Evolutionary conservation across 2,113 vertebrate genomes (phyloP).

Genomic region (Syngnathoides biaculeatus): DNA sequence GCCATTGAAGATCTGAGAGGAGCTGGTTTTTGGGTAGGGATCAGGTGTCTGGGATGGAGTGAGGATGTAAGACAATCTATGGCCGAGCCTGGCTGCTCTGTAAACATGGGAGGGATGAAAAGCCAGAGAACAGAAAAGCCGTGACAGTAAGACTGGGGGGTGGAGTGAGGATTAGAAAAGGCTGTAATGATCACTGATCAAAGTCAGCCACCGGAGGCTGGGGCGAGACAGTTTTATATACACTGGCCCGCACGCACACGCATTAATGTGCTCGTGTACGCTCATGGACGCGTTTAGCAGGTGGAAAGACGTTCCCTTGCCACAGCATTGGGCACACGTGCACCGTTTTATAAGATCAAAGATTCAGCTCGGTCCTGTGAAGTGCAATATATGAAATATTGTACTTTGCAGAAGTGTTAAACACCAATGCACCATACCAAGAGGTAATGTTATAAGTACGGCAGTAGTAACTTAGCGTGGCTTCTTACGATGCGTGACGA

Average conservation of each 20-base stretch:
- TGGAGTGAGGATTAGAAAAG: constrained; percentile 72
- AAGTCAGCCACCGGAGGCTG: constrained; percentile 73
- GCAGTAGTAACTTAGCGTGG: no score
- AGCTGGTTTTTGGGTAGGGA: constrained; percentile 63
- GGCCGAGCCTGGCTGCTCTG: constrained; percentile 71
- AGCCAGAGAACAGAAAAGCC: constrained; percentile 71
- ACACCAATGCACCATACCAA: neutral
- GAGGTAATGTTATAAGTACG: neutral
- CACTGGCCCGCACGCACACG: constrained; percentile 24
- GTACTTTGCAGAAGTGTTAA: neutral
- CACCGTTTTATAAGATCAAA: neutral
- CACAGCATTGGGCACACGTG: neutral
- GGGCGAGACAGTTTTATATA: constrained; percentile 65
- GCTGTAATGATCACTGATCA: constrained; percentile 77
- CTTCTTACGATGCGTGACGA: no score
- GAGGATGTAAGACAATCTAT: constrained; percentile 80
- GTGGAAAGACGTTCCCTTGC: constrained; percentile 35
- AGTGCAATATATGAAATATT: neutral
- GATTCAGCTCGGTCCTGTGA: neutral
- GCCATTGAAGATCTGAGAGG: constrained; percentile 72
- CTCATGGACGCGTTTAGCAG: constrained; percentile 24
- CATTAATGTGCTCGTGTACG: neutral
- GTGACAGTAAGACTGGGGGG: constrained; percentile 73
- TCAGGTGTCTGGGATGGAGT: constrained; percentile 73
- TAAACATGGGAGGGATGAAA: constrained; percentile 76